A percentile compares a stretch with the other conserved stretches of the same genome.
Evolutionary conservation across 2,888 invertebrate genomes (phyloP).

Genomic region (Craniophora ligustri): DNA sequence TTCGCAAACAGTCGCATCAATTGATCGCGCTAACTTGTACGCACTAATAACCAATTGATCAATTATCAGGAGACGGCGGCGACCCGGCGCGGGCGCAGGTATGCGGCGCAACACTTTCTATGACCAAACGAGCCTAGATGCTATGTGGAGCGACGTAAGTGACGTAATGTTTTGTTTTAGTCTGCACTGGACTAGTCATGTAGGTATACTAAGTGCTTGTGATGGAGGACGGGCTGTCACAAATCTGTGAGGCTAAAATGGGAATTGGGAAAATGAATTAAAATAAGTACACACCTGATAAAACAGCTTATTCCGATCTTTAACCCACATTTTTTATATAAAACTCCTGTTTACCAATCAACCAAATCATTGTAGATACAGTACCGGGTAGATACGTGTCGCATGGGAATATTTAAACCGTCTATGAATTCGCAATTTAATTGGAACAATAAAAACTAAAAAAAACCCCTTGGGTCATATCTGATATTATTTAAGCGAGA

Average conservation of each 20-base stretch:
- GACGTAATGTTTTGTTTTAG: slow-evolving; percentile 58
- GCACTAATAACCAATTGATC: slow-evolving; percentile 61
- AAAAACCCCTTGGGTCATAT: too few relatives aligned
- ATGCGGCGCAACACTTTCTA: slow-evolving; percentile 68
- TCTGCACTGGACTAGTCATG: not conserved
- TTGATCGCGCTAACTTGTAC: slow-evolving; percentile 31
- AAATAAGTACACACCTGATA: too few relatives aligned
- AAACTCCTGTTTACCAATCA: too few relatives aligned
- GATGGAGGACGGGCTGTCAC: not conserved
- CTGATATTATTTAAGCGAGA: too few relatives aligned
- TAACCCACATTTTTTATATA: too few relatives aligned
- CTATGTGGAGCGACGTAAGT: slow-evolving; percentile 68
- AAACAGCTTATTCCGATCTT: too few relatives aligned
- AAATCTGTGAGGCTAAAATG: not conserved
- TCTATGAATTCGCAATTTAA: too few relatives aligned
- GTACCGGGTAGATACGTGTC: too few relatives aligned
- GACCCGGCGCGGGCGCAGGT: slow-evolving; percentile 52
- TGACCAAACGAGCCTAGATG: slow-evolving; percentile 60
- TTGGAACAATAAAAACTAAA: too few relatives aligned
- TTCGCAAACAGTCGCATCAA: slow-evolving; percentile 28
- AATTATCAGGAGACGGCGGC: slow-evolving; percentile 57
- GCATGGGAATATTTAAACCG: too few relatives aligned
- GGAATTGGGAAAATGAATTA: too few relatives aligned
- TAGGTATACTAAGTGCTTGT: not conserved
- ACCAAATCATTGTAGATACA: too few relatives aligned